These are phyloP conservation scores for Sceliomorpha sp. DNA, from an alignment of 2,888 invertebrate species.

Conservation along the genomic window DNA sequence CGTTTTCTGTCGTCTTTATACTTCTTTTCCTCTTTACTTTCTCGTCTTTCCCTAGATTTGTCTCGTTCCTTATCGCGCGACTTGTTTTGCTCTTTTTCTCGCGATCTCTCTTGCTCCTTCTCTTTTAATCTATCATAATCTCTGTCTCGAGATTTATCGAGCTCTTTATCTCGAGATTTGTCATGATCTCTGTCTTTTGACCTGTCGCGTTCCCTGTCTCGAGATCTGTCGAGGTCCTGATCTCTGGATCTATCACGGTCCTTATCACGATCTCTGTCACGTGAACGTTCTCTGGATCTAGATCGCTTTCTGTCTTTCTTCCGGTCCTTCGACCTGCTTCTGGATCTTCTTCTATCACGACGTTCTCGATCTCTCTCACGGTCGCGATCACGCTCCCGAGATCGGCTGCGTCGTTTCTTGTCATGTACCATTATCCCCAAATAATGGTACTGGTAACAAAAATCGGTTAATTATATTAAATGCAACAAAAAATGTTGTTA, in stretches of 20 bases:
- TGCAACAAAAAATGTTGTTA: no score
- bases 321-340: constrained; percentile 72
- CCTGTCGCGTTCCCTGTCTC: constrained; percentile 66
- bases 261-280: constrained; percentile 64
- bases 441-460: no score
- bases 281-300: constrained; percentile 63
- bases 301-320: constrained; percentile 73
- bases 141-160: constrained; percentile 80
- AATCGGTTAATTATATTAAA: no score
- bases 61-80: constrained; percentile 57
- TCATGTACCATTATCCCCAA: constrained; percentile 81
- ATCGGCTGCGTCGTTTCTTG: constrained; percentile 82
- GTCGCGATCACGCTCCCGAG: constrained; percentile 77
- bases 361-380: constrained; percentile 77
- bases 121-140: no score
- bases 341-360: constrained; percentile 72
- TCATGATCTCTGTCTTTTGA: no score
- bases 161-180: constrained; percentile 74
- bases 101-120: constrained; percentile 73
- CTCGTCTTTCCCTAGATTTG: constrained; percentile 75
- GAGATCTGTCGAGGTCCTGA: constrained; percentile 59
- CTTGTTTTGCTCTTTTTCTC: constrained; percentile 65
- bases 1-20: constrained; percentile 74
- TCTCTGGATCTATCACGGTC: constrained; percentile 74
- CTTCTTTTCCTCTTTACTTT: constrained; percentile 68